phyloP scores from a whole-genome alignment of 2,113 vertebrate genomes.

The Turdus rufiventris region DNA sequence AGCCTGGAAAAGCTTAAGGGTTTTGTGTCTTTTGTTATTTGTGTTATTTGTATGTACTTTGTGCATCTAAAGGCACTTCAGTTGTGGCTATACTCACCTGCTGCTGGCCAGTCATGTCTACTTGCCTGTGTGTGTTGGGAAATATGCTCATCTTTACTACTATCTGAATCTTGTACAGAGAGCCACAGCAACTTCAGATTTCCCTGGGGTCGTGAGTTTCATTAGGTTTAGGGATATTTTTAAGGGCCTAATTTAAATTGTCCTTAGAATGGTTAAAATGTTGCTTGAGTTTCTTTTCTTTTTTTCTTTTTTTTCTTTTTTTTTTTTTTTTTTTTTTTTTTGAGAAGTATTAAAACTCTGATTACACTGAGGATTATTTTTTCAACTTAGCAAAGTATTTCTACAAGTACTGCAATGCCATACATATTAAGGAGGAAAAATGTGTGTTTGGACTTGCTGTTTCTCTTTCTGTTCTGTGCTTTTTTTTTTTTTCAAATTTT shows the following conservation, averaged over 20 bases:
- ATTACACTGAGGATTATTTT: neutral
- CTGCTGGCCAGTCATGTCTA: neutral
- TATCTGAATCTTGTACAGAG: neutral
- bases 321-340: neutral
- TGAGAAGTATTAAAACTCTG: neutral
- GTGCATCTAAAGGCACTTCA: neutral
- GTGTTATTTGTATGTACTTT: neutral
- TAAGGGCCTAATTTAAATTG: neutral
- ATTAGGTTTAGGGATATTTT: neutral
- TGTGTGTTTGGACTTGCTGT: accelerated
- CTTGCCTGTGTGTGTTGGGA: accelerated
- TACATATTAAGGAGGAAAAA: neutral
- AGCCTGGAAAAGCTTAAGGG: neutral
- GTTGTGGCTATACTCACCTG: neutral
- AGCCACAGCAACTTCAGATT: neutral
- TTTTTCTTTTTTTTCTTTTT: neutral
- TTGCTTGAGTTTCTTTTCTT: neutral
- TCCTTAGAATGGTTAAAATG: neutral
- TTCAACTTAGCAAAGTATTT: neutral
- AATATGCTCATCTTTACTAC: neutral
- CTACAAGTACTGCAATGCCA: neutral
- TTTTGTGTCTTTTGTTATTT: neutral
- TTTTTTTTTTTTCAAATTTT: neutral
- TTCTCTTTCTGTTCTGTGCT: neutral
- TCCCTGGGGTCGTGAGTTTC: neutral